Evolutionary conservation across 2,797 vertebrate species (phyloP).

Genomic region (Aeoliscus strigatus): DNA sequence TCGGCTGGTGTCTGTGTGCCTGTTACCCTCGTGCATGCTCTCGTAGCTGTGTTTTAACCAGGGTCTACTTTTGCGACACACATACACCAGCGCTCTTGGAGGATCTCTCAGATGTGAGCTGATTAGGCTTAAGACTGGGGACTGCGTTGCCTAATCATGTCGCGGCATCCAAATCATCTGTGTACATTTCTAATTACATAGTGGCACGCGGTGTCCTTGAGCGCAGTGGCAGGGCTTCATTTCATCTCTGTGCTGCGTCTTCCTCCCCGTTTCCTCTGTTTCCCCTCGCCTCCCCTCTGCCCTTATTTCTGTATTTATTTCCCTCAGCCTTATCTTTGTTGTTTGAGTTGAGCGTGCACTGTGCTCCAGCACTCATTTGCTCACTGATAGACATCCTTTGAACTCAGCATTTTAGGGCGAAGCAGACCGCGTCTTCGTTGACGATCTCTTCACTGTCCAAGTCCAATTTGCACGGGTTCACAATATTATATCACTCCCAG

Average conservation of each 20-base stretch:
- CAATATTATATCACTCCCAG: slow-evolving; percentile 42
- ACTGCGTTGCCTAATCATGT: slow-evolving; percentile 80
- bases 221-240: slow-evolving; percentile 77
- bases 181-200: slow-evolving; percentile 82
- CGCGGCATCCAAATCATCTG: slow-evolving; percentile 80
- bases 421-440: slow-evolving; percentile 58
- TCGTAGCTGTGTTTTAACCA: slow-evolving; percentile 19
- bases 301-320: slow-evolving; percentile 62
- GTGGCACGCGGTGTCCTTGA: slow-evolving; percentile 76
- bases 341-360: slow-evolving; percentile 61
- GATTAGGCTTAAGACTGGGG: slow-evolving; percentile 77
- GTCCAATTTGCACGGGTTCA: slow-evolving; percentile 58
- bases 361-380: slow-evolving; percentile 67
- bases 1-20: slow-evolving; percentile 19
- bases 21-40: slow-evolving; percentile 14
- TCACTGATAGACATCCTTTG: slow-evolving; percentile 62
- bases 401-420: slow-evolving; percentile 57
- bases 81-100: slow-evolving; percentile 45
- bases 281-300: slow-evolving; percentile 15
- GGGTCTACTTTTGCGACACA: slow-evolving; percentile 14
- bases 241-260: slow-evolving; percentile 67
- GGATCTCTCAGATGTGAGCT: slow-evolving; percentile 78
- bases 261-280: slow-evolving; percentile 34
- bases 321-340: slow-evolving; percentile 65
- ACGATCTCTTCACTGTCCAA: slow-evolving; percentile 65